A percentile compares a stretch with the other conserved stretches of the same genome.
Evolutionary conservation across 2,113 vertebrate species (phyloP).

Genomic region (Mola mola): DNA sequence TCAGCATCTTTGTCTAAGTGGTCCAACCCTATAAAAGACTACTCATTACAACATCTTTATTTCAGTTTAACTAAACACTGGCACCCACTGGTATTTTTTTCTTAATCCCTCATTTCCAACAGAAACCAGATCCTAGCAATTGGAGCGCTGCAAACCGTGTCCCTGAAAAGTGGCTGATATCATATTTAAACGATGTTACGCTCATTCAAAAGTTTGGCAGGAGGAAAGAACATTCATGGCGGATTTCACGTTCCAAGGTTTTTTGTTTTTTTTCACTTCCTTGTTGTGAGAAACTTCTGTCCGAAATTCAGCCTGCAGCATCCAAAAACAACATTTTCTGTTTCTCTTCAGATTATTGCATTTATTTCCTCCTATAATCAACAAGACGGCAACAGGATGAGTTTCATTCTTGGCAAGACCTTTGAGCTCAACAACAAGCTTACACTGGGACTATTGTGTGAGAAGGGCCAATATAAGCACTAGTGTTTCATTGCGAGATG

Average conservation of each 20-base stretch:
- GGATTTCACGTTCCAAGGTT: slow-evolving; percentile 49
- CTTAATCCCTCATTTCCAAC: slow-evolving; percentile 9
- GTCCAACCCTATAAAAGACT: no score
- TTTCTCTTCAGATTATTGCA: slow-evolving; percentile 31
- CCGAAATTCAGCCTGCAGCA: neutral
- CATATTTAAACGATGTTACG: slow-evolving; percentile 37
- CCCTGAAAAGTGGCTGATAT: slow-evolving; percentile 42
- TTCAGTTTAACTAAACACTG: slow-evolving; percentile 1
- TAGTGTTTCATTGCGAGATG: slow-evolving; percentile 67
- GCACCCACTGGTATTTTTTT: neutral
- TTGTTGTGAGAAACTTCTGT: slow-evolving; percentile 29
- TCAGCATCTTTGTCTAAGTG: no score
- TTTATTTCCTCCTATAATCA: slow-evolving; percentile 43
- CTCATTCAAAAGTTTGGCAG: slow-evolving; percentile 37
- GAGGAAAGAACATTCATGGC: slow-evolving; percentile 38
- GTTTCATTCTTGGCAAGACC: slow-evolving; percentile 56
- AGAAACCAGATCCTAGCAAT: slow-evolving; percentile 3
- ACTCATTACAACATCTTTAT: neutral
- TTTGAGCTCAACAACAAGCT: slow-evolving; percentile 52
- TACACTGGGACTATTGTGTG: slow-evolving; percentile 67
- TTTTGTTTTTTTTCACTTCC: slow-evolving; percentile 36
- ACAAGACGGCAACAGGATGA: slow-evolving; percentile 47
- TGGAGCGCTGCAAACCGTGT: slow-evolving; percentile 13
- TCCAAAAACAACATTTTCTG: slow-evolving; percentile 23
- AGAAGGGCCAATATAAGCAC: slow-evolving; percentile 63